Percentiles rank a stretch among this genome's conserved stretches.
These are phyloP conservation scores for Argyrosomus japonicus DNA, from an alignment of 2,113 vertebrate species.

Conservation along the genomic window DNA sequence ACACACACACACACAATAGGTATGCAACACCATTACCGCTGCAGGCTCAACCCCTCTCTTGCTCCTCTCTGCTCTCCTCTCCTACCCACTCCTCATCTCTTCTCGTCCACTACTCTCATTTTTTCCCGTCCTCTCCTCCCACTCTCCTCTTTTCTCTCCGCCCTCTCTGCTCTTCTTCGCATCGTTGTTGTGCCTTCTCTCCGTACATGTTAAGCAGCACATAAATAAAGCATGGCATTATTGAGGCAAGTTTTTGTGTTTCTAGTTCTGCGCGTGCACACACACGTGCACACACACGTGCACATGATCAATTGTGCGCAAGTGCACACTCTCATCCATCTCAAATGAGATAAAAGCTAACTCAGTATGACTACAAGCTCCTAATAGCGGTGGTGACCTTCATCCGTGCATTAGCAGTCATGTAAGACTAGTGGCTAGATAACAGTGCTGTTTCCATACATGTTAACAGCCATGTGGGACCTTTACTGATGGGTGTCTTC, in stretches of 20 bases:
- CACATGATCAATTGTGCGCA: background rate
- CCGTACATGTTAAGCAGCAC: slow-evolving; percentile 54
- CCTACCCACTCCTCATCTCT: slow-evolving; percentile 35
- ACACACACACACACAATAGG: slow-evolving; percentile 1
- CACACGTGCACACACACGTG: background rate
- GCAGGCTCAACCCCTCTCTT: slow-evolving; percentile 24
- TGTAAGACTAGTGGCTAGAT: slow-evolving; percentile 14
- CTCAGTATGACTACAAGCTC: slow-evolving; percentile 22
- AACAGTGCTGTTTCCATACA: slow-evolving; percentile 46
- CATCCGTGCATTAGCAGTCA: slow-evolving; percentile 41
- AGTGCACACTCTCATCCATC: slow-evolving; percentile 41
- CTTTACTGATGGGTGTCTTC: slow-evolving; percentile 11
- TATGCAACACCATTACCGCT: slow-evolving; percentile 5
- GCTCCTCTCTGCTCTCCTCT: slow-evolving; percentile 13
- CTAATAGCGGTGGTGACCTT: slow-evolving; percentile 69
- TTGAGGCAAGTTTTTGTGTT: background rate
- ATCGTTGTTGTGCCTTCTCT: background rate
- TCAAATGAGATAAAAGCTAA: slow-evolving; percentile 56
- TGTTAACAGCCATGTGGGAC: slow-evolving; percentile 45
- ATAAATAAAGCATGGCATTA: slow-evolving; percentile 65
- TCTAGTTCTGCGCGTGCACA: background rate
- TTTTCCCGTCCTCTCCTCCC: slow-evolving; percentile 32
- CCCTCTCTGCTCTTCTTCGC: too few relatives aligned
- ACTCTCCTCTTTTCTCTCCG: slow-evolving; percentile 19
- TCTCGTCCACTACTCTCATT: slow-evolving; percentile 26